Conservation (phyloP, 1,140 invertebrate genomes). For the Tetragonula clypearis region DNA sequence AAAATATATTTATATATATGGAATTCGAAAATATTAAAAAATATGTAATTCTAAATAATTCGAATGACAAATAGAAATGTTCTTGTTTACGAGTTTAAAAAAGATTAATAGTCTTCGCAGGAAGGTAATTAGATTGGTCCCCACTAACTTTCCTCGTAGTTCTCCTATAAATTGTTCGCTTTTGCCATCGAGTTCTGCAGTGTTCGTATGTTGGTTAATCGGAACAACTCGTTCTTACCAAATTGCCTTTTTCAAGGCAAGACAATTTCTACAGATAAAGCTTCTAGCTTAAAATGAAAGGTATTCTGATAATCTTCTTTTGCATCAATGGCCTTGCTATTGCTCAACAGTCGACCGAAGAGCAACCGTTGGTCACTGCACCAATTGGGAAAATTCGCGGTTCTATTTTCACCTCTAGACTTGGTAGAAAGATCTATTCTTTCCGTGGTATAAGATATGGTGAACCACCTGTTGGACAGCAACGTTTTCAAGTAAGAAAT, state of each 20-base stretch:
- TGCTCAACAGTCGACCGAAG: background rate
- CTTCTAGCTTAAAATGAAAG: constrained; percentile 1
- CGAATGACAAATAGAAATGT: background rate
- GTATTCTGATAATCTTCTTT: background rate
- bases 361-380: constrained; percentile 35
- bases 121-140: constrained; percentile 1
- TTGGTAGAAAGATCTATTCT: constrained; percentile 83
- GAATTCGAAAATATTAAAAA: background rate
- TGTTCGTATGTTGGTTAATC: background rate
- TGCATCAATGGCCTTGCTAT: background rate
- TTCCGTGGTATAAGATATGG: constrained; percentile 87
- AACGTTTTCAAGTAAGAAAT: constrained; percentile 83
- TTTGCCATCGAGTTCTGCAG: background rate
- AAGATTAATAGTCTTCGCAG: background rate
- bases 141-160: constrained; percentile 34
- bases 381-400: constrained; percentile 78
- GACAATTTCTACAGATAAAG: no score
- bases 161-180: constrained; percentile 22
- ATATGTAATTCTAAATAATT: background rate
- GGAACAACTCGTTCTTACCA: background rate
- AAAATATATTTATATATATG: no score
- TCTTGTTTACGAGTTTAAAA: background rate
- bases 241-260: accelerated
- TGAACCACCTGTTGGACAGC: constrained; percentile 83
- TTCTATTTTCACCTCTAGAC: constrained; percentile 71